Evolutionary conservation across 1,140 invertebrate genomes (phyloP).

Genomic region (Drosophila kikkawai): DNA sequence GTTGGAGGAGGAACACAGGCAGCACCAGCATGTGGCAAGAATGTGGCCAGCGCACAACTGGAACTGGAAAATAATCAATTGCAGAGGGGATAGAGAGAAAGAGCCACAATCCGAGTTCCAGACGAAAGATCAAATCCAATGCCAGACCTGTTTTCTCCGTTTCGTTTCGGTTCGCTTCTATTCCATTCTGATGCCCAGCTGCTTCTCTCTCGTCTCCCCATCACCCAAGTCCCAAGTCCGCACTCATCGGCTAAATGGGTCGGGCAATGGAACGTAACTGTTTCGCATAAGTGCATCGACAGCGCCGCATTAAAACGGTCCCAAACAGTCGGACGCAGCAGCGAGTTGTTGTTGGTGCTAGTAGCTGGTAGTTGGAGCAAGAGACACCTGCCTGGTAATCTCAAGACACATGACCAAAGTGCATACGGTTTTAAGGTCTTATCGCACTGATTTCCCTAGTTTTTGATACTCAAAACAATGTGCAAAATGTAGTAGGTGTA

Average conservation of each 20-base stretch:
- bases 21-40: slow-evolving; percentile 1
- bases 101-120: slow-evolving; percentile 12
- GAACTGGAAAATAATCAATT: slow-evolving; percentile 54
- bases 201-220: not conserved
- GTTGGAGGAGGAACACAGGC: not conserved
- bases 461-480: not conserved
- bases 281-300: slow-evolving; percentile 74
- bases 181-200: slow-evolving; percentile 6
- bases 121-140: slow-evolving; percentile 27
- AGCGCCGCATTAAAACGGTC: slow-evolving; percentile 48
- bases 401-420: slow-evolving; percentile 17
- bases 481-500: not conserved
- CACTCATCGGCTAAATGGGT: slow-evolving; percentile 58
- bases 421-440: not conserved
- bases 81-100: slow-evolving; percentile 14
- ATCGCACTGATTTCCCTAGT: slow-evolving; percentile 16
- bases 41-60: slow-evolving; percentile 33
- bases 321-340: not conserved
- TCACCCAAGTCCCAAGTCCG: not conserved
- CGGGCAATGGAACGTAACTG: slow-evolving; percentile 78
- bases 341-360: too few relatives aligned
- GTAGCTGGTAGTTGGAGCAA: not conserved
- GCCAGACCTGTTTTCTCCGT: slow-evolving; percentile 41
- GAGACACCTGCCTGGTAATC: slow-evolving; percentile 20
- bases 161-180: slow-evolving; percentile 8